These are phyloP conservation scores for Corvus moneduloides DNA, from an alignment of 2,113 vertebrate species.

Conservation along the genomic window DNA sequence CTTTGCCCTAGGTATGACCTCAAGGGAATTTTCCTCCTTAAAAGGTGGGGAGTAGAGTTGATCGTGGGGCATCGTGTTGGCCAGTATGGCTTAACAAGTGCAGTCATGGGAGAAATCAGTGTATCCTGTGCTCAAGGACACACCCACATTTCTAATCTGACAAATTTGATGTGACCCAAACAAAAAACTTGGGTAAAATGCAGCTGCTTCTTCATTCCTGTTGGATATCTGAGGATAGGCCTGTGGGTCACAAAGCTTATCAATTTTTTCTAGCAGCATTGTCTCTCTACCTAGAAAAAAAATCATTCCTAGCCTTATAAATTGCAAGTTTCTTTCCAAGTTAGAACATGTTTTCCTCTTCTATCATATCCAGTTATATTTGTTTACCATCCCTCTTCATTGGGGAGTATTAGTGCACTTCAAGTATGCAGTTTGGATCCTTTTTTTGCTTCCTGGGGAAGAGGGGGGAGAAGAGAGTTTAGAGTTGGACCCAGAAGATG, in stretches of 20 bases:
- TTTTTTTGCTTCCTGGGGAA: background rate
- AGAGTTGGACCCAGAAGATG: background rate
- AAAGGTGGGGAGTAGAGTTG: background rate
- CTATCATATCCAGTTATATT: background rate
- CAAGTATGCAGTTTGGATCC: background rate
- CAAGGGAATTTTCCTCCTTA: background rate
- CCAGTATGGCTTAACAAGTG: background rate
- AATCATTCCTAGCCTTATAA: background rate
- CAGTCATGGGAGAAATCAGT: background rate
- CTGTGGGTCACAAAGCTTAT: background rate
- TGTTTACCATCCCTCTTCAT: background rate
- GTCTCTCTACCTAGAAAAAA: background rate
- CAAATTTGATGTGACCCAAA: background rate
- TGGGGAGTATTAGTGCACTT: background rate
- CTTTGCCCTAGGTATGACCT: background rate
- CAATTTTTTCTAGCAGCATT: background rate
- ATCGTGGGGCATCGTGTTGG: accelerated
- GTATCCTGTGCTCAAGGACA: background rate
- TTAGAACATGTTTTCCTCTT: background rate
- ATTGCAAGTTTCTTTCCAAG: background rate
- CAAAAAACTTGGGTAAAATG: background rate
- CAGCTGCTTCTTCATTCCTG: background rate
- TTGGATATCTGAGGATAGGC: background rate
- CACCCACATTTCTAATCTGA: background rate
- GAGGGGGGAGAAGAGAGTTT: background rate